These are phyloP conservation scores for Neomicropteryx cornuta DNA, from an alignment of 1,140 invertebrate species.

Conservation along the genomic window DNA sequence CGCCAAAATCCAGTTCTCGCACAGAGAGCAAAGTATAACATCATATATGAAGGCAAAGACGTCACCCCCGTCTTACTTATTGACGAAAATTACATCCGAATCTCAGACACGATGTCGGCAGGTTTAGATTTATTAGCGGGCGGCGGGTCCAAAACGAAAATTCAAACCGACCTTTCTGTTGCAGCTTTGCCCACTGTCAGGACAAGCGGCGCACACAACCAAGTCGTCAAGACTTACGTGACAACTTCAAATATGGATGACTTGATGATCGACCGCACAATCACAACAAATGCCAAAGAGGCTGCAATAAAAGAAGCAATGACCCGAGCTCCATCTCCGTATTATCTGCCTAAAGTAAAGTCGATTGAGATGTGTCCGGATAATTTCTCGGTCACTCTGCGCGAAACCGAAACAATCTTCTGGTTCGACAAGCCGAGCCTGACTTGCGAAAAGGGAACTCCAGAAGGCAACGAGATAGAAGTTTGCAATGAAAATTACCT, in stretches of 20 bases:
- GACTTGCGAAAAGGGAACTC: slow-evolving; percentile 44
- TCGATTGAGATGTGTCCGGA: slow-evolving; percentile 28
- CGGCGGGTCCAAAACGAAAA: too few species aligned
- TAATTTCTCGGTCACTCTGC: slow-evolving; percentile 46
- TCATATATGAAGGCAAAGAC: slow-evolving; percentile 8
- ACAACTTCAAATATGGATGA: slow-evolving; percentile 36
- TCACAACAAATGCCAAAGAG: slow-evolving; percentile 26
- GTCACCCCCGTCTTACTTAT: slow-evolving; percentile 24
- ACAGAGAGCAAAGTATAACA: too few species aligned
- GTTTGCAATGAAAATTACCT: slow-evolving; percentile 53
- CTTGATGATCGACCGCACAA: slow-evolving; percentile 33
- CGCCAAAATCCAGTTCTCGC: too few species aligned
- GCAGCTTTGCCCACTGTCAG: too few species aligned
- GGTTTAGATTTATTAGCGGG: too few species aligned
- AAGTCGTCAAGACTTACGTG: slow-evolving; percentile 26
- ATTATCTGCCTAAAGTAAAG: slow-evolving; percentile 32
- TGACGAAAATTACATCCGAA: slow-evolving; percentile 20
- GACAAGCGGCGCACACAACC: too few species aligned
- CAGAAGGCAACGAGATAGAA: slow-evolving; percentile 41
- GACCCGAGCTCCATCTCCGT: slow-evolving; percentile 35
- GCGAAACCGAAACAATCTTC: slow-evolving; percentile 52
- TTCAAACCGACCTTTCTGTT: too few species aligned
- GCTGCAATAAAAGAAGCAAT: slow-evolving; percentile 17
- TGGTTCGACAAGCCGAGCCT: slow-evolving; percentile 51
- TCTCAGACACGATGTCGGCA: slow-evolving; percentile 23